Evolutionary conservation across 2,113 vertebrate species (phyloP).

Genomic region (Junco hyemalis): DNA sequence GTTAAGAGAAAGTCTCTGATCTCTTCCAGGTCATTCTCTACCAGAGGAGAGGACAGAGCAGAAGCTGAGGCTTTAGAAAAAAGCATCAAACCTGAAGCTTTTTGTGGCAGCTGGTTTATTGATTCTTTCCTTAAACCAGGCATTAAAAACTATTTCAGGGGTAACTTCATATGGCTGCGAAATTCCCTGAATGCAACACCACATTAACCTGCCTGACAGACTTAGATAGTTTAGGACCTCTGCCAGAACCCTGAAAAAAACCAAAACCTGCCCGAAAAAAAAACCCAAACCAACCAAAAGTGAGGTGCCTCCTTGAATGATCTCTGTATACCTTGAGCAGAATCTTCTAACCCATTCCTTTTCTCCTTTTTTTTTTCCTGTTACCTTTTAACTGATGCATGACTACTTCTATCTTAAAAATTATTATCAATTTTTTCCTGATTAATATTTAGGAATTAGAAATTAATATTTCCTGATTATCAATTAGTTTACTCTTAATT

Average conservation of each 20-base stretch:
- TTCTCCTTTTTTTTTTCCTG: neutral
- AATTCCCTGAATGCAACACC: neutral
- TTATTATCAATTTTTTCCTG: neutral
- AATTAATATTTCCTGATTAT: no score
- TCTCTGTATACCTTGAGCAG: neutral
- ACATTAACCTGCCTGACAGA: neutral
- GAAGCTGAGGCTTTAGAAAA: neutral
- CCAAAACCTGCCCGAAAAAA: neutral
- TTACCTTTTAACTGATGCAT: neutral
- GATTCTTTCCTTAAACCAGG: neutral
- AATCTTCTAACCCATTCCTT: neutral
- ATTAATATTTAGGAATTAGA: neutral
- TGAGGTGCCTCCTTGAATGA: neutral
- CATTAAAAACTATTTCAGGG: neutral
- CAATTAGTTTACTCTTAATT: neutral
- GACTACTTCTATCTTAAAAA: neutral
- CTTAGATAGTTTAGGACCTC: neutral
- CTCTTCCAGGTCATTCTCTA: neutral
- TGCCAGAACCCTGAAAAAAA: neutral
- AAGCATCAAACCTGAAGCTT: neutral
- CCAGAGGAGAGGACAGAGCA: neutral
- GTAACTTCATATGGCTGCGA: neutral
- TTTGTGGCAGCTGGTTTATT: neutral
- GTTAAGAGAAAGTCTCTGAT: neutral
- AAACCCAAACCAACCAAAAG: accelerated